Evolutionary conservation across 2,888 invertebrate genomes (phyloP), one percentile per base, ranked within the genome.

Genomic region (Clepsis dumicolana): DNA sequence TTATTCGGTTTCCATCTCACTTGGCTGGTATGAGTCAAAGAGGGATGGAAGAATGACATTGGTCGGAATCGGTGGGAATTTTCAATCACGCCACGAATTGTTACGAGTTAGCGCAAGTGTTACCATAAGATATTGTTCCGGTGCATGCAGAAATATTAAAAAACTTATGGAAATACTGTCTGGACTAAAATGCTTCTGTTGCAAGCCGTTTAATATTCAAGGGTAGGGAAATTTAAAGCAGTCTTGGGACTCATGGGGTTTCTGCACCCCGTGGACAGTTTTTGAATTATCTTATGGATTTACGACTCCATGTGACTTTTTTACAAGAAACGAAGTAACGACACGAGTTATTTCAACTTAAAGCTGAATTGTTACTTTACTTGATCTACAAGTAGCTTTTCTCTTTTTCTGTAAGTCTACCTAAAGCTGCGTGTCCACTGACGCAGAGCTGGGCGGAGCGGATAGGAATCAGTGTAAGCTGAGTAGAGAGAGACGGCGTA

Each of bases 91-190:
- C 48, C 54, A 7, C 62, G 44, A 48, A 56, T 24, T 62, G 56
- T 62, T 62, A 62, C 61, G 53, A 52, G n/a, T n/a, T n/a, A n/a
- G 60, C 60, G 61, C 61, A 67, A 54, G 56, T 67, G 62, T 48
- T 56, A 50, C 61, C 32, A 1, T 67, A 67, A 67, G 66, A 67
- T 56, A 56, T 67, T 54, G 48, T 48, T 56, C 38, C 66, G 35
- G 54, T 67, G 53, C 27, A 44, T 54, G 66, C 54, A 56, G 29
- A 25, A 44, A 66, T 61, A 66, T 66, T 56, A 67, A 38, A 48
- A 25, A 25, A 38, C 24, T 16, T 24, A n/a, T 35, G 14, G 35
- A 14, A 35, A 14, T 4, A 16, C 48, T 12, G 24, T 50, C 21
- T 24, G 24, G 8, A 50, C 3, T 1, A 24, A 50, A 50, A 50